phyloP scores from a whole-genome alignment of 2,888 invertebrate species.

The Linnaemya tessellans region DNA sequence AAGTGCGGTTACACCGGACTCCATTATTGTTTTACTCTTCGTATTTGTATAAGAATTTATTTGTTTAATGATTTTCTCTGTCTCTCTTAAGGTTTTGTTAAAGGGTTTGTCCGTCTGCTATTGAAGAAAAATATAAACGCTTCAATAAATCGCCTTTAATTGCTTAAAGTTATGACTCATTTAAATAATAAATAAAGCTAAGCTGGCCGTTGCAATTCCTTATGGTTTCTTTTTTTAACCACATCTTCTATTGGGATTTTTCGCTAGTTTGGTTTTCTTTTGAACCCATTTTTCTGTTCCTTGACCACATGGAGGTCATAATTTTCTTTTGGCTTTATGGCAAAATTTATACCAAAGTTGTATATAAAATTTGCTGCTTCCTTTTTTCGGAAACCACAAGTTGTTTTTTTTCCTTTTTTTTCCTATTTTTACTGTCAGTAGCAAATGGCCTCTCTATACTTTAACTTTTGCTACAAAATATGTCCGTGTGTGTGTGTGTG shows the following conservation, averaged over 20 bases:
- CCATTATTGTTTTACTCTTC: no score
- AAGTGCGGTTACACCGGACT: no score
- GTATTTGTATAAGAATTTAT: no score
- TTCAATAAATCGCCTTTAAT: conserved; percentile 24
- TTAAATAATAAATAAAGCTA: conserved; percentile 53
- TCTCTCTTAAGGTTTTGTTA: neutral
- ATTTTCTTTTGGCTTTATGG: conserved; percentile 60
- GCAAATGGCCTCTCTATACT: conserved; percentile 44
- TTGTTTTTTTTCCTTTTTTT: conserved; percentile 15
- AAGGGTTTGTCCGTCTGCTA: neutral
- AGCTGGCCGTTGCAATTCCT: conserved; percentile 17
- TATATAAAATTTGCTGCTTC: conserved; percentile 28
- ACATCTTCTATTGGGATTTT: conserved; percentile 47
- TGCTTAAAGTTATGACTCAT: conserved; percentile 16
- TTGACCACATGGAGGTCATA: conserved; percentile 56
- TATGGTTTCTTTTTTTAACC: conserved; percentile 50
- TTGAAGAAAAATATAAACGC: neutral
- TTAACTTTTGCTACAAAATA: conserved; percentile 44
- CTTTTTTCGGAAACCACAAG: conserved; percentile 44
- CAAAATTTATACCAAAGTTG: conserved; percentile 48
- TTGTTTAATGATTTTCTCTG: neutral
- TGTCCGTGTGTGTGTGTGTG: neutral
- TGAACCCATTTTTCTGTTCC: conserved; percentile 35
- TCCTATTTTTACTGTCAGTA: conserved; percentile 44
- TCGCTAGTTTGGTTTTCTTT: conserved; percentile 44